Conservation (phyloP, 1,140 invertebrate species). For the Conopomorpha cramerella region DNA sequence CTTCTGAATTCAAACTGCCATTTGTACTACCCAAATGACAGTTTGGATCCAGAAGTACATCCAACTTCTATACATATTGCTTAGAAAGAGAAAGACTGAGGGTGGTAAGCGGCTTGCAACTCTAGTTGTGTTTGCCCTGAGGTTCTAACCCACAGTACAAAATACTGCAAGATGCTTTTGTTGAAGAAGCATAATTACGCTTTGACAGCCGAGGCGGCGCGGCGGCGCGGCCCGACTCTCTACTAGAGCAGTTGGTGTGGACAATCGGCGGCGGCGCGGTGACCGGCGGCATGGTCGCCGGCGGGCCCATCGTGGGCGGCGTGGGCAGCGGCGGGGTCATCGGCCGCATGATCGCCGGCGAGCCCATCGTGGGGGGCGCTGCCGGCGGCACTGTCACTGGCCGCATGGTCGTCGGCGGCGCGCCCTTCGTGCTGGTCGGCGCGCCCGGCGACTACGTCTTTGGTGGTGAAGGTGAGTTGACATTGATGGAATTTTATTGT, state of each 20-base stretch:
- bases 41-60: too few species aligned
- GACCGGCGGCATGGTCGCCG: conserved; percentile 24
- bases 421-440: conserved; percentile 39
- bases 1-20: too few species aligned
- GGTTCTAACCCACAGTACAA: too few species aligned
- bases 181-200: background rate
- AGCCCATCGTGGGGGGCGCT: conserved; percentile 42
- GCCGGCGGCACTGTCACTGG: conserved; percentile 14
- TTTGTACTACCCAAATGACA: too few species aligned
- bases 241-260: conserved; percentile 40
- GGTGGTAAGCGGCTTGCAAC: too few species aligned
- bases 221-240: conserved; percentile 23
- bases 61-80: conserved; percentile 1
- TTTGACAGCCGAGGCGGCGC: conserved; percentile 7
- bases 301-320: conserved; percentile 37
- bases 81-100: too few species aligned
- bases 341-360: too few species aligned
- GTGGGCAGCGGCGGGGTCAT: conserved; percentile 64
- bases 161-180: too few species aligned
- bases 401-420: background rate
- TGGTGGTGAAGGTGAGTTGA: conserved; percentile 67
- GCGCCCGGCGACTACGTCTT: conserved; percentile 64
- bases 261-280: conserved; percentile 30
- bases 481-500: too few species aligned
- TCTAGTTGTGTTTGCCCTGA: too few species aligned